These are phyloP conservation scores for Mus spretus DNA, from an alignment of 2,797 vertebrate species.

Conservation along the genomic window DNA sequence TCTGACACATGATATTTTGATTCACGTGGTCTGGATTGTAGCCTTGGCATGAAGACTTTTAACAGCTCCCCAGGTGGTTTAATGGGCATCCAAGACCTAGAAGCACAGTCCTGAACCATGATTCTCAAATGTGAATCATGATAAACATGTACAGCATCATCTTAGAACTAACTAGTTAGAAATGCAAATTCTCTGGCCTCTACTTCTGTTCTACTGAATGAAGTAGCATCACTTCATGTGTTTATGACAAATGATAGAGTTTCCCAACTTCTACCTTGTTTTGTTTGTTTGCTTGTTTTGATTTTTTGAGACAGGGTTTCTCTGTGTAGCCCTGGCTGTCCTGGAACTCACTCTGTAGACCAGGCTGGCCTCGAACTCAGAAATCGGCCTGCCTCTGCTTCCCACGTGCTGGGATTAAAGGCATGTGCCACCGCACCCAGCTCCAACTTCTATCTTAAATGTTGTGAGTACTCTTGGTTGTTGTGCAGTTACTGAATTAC, in stretches of 20 bases:
- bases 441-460: background rate
- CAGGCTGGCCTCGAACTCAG: too few species aligned
- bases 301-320: too few species aligned
- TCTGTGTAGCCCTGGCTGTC: too few species aligned
- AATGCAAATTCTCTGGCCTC: background rate
- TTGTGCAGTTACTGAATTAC: background rate
- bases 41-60: conserved; percentile 44
- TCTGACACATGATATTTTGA: background rate
- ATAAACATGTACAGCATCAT: background rate
- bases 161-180: conserved; percentile 11
- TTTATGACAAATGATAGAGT: background rate
- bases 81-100: background rate
- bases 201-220: background rate
- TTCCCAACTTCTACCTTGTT: background rate
- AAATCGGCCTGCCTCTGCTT: too few species aligned
- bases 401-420: too few species aligned
- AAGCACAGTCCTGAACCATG: background rate
- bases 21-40: background rate
- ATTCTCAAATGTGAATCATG: background rate
- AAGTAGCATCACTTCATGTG: background rate
- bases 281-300: too few species aligned
- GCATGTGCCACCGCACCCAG: too few species aligned
- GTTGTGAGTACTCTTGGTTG: background rate
- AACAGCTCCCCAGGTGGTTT: background rate
- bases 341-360: too few species aligned